These are phyloP conservation scores for Sterrhoptilus dennistouni DNA, from an alignment of 2,113 vertebrate species.

Conservation along the genomic window DNA sequence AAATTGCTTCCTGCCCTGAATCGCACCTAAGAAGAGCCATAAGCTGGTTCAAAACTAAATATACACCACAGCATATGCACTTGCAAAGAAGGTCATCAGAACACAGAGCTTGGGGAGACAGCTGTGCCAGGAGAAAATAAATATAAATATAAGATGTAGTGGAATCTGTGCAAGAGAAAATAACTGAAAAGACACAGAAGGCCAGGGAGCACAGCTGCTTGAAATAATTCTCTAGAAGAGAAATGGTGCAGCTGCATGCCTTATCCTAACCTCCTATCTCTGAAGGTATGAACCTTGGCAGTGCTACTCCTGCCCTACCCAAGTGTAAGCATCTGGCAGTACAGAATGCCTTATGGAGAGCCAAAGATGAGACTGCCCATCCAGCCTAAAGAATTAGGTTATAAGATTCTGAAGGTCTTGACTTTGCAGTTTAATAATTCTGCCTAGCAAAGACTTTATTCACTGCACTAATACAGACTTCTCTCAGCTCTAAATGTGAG, in stretches of 20 bases:
- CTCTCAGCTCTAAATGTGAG: not conserved
- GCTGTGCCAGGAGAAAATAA: not conserved
- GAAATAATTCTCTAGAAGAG: not conserved
- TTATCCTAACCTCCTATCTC: not conserved
- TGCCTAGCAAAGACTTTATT: not conserved
- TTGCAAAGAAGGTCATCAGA: conserved; percentile 25
- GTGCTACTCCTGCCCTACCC: not conserved
- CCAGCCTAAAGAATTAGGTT: not conserved
- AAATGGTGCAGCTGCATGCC: not conserved
- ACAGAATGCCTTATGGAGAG: not conserved
- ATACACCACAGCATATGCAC: not conserved
- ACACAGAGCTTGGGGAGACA: not conserved
- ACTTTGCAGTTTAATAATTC: not conserved
- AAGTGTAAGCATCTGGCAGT: not conserved
- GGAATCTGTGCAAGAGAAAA: not conserved
- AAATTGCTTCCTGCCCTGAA: conserved; percentile 32
- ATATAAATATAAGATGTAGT: not conserved
- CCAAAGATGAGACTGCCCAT: not conserved
- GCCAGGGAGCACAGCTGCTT: not conserved
- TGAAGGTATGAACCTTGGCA: not conserved
- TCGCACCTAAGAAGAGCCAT: not conserved
- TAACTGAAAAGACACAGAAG: not conserved
- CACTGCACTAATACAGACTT: not conserved
- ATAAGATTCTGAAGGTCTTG: not conserved
- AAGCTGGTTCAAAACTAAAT: conserved; percentile 4